Percentiles rank a stretch among this genome's conserved stretches.
Evolutionary conservation across 2,888 invertebrate genomes (phyloP).

Genomic region (Ormyrus pomaceus): DNA sequence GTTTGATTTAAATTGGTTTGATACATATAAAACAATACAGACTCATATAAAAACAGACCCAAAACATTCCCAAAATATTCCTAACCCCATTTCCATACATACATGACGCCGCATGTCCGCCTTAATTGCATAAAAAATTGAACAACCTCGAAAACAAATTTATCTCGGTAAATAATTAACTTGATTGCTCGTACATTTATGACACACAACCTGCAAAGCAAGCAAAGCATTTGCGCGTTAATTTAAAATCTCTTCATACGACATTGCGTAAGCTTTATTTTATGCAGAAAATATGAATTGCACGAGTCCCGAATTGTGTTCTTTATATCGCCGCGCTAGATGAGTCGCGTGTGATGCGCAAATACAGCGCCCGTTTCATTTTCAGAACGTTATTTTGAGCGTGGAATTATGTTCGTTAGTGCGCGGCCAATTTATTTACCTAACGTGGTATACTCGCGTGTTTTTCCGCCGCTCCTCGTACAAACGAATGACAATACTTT

Average conservation of each 20-base stretch:
- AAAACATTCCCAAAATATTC: too few relatives aligned
- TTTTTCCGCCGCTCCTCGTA: not conserved
- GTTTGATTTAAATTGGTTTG: too few relatives aligned
- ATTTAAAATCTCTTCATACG: constrained; percentile 42
- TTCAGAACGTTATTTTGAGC: too few relatives aligned
- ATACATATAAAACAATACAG: too few relatives aligned
- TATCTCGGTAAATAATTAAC: constrained; percentile 4
- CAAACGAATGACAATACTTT: constrained; percentile 16
- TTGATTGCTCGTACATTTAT: constrained; percentile 3
- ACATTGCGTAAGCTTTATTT: constrained; percentile 19
- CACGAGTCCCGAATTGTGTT: constrained; percentile 17
- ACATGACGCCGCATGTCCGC: too few relatives aligned
- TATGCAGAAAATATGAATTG: constrained; percentile 43
- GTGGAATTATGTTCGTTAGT: too few relatives aligned
- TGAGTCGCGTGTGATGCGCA: not conserved
- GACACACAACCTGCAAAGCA: constrained; percentile 12
- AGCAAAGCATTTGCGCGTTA: constrained; percentile 27
- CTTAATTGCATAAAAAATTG: too few relatives aligned
- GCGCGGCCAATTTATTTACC: too few relatives aligned
- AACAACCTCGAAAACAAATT: too few relatives aligned
- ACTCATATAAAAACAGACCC: too few relatives aligned
- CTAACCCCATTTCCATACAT: too few relatives aligned
- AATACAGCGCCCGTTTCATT: not conserved
- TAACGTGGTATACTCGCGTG: too few relatives aligned
- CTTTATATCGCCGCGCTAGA: constrained; percentile 16